Evolutionary conservation across 2,888 invertebrate species (phyloP).

Genomic region (Xanthorhoe spadicearia): DNA sequence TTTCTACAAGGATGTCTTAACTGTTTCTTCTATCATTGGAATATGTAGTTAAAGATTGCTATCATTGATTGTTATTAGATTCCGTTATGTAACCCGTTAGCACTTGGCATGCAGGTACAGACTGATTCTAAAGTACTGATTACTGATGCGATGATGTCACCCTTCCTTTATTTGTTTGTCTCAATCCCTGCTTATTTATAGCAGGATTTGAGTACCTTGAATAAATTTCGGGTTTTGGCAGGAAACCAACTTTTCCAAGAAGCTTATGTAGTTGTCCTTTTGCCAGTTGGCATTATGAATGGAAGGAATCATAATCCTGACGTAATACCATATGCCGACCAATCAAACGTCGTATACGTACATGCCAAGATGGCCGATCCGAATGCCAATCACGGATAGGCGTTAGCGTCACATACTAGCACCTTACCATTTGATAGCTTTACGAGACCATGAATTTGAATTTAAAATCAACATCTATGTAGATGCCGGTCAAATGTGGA

Average conservation of each 20-base stretch:
- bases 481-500: slow-evolving; percentile 84
- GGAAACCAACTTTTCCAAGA: slow-evolving; percentile 24
- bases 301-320: slow-evolving; percentile 61
- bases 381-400: slow-evolving; percentile 75
- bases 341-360: slow-evolving; percentile 61
- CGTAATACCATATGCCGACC: slow-evolving; percentile 53
- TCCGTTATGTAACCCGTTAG: slow-evolving; percentile 45
- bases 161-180: slow-evolving; percentile 43
- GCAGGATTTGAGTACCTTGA: slow-evolving; percentile 33
- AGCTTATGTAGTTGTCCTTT: slow-evolving; percentile 30
- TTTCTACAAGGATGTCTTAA: background rate
- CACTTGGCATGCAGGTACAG: slow-evolving; percentile 42
- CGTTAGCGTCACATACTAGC: slow-evolving; percentile 74
- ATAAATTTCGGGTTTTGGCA: slow-evolving; percentile 41
- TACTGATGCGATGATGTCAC: slow-evolving; percentile 46
- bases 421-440: slow-evolving; percentile 80
- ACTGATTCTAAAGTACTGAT: slow-evolving; percentile 43
- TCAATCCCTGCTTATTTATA: slow-evolving; percentile 37
- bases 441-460: slow-evolving; percentile 82
- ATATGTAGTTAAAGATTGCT: slow-evolving; percentile 18
- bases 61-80: slow-evolving; percentile 36
- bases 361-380: slow-evolving; percentile 75
- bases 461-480: slow-evolving; percentile 80
- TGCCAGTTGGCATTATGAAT: slow-evolving; percentile 52
- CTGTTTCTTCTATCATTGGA: background rate